Conservation (phyloP, 2,113 vertebrate species). For the Marmota monax region DNA sequence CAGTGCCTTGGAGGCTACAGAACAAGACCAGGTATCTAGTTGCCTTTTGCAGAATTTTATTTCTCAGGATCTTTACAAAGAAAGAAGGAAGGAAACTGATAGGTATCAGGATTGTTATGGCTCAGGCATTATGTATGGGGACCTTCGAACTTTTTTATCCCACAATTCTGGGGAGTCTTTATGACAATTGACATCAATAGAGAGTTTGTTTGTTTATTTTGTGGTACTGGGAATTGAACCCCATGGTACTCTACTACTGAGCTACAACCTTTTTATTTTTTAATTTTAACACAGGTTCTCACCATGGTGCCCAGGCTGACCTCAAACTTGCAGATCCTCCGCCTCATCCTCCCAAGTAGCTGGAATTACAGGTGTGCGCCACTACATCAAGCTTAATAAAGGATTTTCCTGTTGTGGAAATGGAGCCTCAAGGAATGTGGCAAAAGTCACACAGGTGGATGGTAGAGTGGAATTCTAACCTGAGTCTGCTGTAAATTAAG, state of each 20-base stretch:
- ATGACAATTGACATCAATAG: background rate
- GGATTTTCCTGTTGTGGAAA: background rate
- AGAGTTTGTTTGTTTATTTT: too few species aligned
- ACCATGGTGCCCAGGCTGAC: too few species aligned
- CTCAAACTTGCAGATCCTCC: too few species aligned
- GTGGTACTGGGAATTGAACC: too few species aligned
- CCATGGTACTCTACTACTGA: too few species aligned
- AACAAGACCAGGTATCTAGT: background rate
- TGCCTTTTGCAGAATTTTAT: background rate
- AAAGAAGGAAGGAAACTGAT: background rate
- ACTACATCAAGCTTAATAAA: background rate
- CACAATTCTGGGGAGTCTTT: background rate
- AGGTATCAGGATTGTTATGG: background rate
- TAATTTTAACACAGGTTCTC: too few species aligned
- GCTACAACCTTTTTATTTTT: too few species aligned
- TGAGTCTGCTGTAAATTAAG: background rate
- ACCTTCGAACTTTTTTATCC: background rate
- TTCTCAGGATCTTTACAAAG: slow-evolving; percentile 30
- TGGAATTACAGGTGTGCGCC: background rate
- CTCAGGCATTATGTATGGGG: background rate
- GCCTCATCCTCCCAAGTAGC: too few species aligned
- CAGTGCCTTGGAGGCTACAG: background rate
- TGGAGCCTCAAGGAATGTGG: background rate
- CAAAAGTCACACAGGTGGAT: background rate
- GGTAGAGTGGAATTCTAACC: background rate